Base-by-base conservation (phyloP, 2,888 invertebrate species). In the Eueremaeus valkanovi region DNA sequence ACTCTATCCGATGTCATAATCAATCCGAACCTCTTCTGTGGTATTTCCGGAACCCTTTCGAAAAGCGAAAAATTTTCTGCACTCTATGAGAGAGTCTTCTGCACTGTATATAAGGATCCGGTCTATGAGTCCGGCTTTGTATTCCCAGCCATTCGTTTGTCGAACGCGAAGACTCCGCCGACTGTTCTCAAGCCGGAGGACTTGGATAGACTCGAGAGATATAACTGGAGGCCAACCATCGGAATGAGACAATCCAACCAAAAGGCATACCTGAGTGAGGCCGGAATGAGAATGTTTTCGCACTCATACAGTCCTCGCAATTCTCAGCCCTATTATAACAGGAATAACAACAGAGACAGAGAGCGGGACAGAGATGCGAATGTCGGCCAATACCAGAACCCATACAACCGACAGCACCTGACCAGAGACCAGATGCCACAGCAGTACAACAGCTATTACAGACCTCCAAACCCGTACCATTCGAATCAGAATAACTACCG, bases 171-270 rank as follows among this genome's bases (percentile, higher is more conserved):
- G 75, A 89, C 90, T 79, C 92, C 95, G 1, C 87, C 88, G 0
- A 85, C 87, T 78, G 90, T 92, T 11, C 85, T 95, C 75, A 92
- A 92, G 82, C 92, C 93, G 0, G 89, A 89, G 49, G 89, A 92
- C 83, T 86, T 75, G 13, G 55, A 51, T 8, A 68, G 49, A 58
- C 33, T 75, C 13, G 75, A 75, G 13, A 3, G 61, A 18, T 75
- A 75, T 82, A 89, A 90, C 82, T 92, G 90, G 88, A 85, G 89
- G 75, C 92, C 93, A 8, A 88, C 88, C 81, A 89, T 91, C 78
- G 93, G 93, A 1, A 91, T 92, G 86, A 87, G 33, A 18, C 63
- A 8, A 9, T 3, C 16, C 63, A 21, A 36, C 33, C 63, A 63
- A n/a, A 63, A 63, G 21, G 63, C 63, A 9, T 63, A 11, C n/a